phyloP scores from a whole-genome alignment of 2,888 invertebrate species.

The Hirtodrosophila trivittata region DNA sequence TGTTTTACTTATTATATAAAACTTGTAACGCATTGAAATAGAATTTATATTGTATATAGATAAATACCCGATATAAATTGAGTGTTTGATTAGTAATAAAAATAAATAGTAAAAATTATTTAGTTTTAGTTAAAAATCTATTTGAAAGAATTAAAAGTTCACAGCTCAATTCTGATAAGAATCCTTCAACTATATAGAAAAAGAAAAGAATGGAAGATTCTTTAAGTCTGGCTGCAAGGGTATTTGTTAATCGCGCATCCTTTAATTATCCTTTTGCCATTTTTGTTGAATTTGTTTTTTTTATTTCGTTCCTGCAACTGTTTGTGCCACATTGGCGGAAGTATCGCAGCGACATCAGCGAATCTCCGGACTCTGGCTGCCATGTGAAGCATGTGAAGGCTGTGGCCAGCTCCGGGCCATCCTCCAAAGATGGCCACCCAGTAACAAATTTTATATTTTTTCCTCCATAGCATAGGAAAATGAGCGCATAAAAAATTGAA shows the following conservation, averaged over 20 bases:
- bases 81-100: too few relatives aligned
- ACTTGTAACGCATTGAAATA: too few relatives aligned
- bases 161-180: too few relatives aligned
- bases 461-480: constrained; percentile 58
- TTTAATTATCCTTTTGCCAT: not conserved
- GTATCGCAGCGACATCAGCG: constrained; percentile 71
- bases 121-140: too few relatives aligned
- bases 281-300: constrained; percentile 8
- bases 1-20: not conserved
- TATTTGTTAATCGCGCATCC: constrained; percentile 8
- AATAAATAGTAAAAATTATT: too few relatives aligned
- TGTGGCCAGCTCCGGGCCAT: constrained; percentile 19
- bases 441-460: constrained; percentile 26
- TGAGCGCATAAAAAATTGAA: constrained; percentile 75
- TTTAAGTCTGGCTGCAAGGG: too few relatives aligned
- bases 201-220: too few relatives aligned
- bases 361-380: constrained; percentile 51
- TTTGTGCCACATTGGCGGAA: constrained; percentile 74
- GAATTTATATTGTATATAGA: too few relatives aligned
- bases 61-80: too few relatives aligned
- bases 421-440: constrained; percentile 30
- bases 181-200: too few relatives aligned
- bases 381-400: constrained; percentile 46
- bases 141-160: too few relatives aligned
- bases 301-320: constrained; percentile 27